Conservation (phyloP, 2,797 vertebrate species). For the Protosalanx chinensis region DNA sequence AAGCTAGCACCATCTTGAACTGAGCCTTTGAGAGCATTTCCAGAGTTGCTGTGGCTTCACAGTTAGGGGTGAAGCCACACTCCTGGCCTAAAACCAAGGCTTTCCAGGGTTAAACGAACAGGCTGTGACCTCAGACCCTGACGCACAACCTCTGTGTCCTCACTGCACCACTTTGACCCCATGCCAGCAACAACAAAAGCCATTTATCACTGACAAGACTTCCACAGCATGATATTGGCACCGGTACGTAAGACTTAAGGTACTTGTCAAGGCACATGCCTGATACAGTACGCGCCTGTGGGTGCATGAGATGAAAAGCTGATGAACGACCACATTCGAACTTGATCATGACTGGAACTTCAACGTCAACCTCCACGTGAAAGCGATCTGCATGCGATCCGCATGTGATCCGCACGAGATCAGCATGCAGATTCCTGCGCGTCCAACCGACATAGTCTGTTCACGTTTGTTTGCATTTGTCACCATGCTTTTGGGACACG, state of each 20-base stretch:
- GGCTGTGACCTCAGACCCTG: conserved; percentile 38
- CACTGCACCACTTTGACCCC: conserved; percentile 8
- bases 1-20: conserved; percentile 24
- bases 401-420: background rate
- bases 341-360: background rate
- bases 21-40: conserved; percentile 63
- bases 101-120: conserved; percentile 39
- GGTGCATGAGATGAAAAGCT: conserved; percentile 20
- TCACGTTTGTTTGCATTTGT: conserved; percentile 5
- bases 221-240: conserved; percentile 13
- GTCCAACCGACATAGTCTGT: conserved; percentile 18
- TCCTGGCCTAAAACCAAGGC: conserved; percentile 60
- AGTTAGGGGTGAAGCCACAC: conserved; percentile 51
- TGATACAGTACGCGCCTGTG: conserved; percentile 34
- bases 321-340: conserved; percentile 16
- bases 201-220: conserved; percentile 16
- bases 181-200: conserved; percentile 27
- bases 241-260: background rate
- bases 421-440: background rate
- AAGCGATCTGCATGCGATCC: background rate
- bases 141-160: conserved; percentile 5
- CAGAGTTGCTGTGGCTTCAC: conserved; percentile 38
- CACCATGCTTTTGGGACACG: conserved; percentile 1
- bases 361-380: background rate
- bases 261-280: conserved; percentile 37